Evolutionary conservation across 2,113 vertebrate species (phyloP), one percentile per base, ranked within the genome.

Genomic region (Apus apus): DNA sequence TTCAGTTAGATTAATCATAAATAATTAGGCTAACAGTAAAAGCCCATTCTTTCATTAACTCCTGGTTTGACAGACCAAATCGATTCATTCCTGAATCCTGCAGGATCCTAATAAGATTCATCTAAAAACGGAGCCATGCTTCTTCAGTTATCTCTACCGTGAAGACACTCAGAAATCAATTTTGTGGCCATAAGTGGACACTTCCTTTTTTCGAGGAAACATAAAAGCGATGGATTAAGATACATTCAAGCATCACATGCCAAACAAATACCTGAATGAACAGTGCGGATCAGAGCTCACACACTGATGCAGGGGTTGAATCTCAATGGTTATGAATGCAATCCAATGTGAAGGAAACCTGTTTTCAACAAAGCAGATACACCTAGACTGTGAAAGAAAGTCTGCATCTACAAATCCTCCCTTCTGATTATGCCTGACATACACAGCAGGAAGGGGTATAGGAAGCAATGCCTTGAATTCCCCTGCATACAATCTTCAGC

Each of bases 41-140:
- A 94, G 76, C 79, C 86, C 76, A 90, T 96, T 92, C 93, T 78
- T 96, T 91, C 88, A 95, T 93, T 95, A 96, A 74, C 71, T 96
- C 51, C 67, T 87, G 57, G 62, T 87, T 93, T 94, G 94, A 94
- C 81, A 94, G 90, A 66, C 50, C 43, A 91, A 45, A 82, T 93
- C 30, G 11, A 82, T 58, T 56, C 16, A 78, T 80, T 93, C 71
- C 74, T 96, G 73, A 96, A 82, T 71, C 71, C 79, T 86, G 72
- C 62, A 96, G 58, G 64, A 65, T 68, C 70, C 61, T 96, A 93
- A 87, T 22, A 90, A 92, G 75, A 96, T 95, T 92, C 94, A 84
- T 84, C 46, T 92, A 83, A 95, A 92, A 83, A 65, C 25, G 40
- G 66, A 81, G n/a, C 64, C 32, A 18, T 68, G 34, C 17, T 77